These are phyloP conservation scores for Anniella stebbinsi DNA, from an alignment of 2,797 vertebrate species.

Conservation along the genomic window DNA sequence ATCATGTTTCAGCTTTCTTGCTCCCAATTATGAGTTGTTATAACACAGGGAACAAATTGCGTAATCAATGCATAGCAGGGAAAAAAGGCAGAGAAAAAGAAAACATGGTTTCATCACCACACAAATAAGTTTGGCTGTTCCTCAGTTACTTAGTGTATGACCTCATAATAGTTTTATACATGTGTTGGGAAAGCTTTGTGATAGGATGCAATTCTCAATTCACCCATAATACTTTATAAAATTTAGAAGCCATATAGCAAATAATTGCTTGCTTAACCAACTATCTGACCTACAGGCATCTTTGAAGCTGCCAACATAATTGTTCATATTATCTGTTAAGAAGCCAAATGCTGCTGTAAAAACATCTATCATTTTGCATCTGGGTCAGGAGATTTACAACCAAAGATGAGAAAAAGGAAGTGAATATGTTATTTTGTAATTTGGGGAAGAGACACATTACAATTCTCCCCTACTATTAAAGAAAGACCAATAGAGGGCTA, in stretches of 20 bases:
- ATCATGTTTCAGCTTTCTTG: conserved; percentile 43
- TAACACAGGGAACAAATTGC: conserved; percentile 34
- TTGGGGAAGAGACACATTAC: neutral
- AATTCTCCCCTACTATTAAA: neutral
- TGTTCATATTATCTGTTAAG: conserved; percentile 60
- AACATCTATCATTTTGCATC: conserved; percentile 52
- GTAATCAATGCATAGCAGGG: conserved; percentile 23
- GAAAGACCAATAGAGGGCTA: no score
- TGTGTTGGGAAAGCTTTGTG: conserved; percentile 33
- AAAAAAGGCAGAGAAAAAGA: conserved; percentile 21
- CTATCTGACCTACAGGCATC: conserved; percentile 49
- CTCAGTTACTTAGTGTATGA: neutral
- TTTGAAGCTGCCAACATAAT: conserved; percentile 64
- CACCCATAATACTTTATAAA: conserved; percentile 32
- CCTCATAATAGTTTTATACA: conserved; percentile 28
- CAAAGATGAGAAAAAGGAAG: conserved; percentile 6
- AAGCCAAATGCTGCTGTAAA: conserved; percentile 53
- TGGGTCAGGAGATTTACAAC: conserved; percentile 37
- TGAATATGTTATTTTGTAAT: neutral
- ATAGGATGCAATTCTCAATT: conserved; percentile 54
- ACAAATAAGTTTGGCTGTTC: conserved; percentile 1
- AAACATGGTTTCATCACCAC: conserved; percentile 18
- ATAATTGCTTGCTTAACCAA: conserved; percentile 59
- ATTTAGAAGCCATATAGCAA: conserved; percentile 50
- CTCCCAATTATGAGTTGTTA: conserved; percentile 28